phyloP scores from a whole-genome alignment of 2,888 invertebrate genomes.

The Colletes collaris region DNA sequence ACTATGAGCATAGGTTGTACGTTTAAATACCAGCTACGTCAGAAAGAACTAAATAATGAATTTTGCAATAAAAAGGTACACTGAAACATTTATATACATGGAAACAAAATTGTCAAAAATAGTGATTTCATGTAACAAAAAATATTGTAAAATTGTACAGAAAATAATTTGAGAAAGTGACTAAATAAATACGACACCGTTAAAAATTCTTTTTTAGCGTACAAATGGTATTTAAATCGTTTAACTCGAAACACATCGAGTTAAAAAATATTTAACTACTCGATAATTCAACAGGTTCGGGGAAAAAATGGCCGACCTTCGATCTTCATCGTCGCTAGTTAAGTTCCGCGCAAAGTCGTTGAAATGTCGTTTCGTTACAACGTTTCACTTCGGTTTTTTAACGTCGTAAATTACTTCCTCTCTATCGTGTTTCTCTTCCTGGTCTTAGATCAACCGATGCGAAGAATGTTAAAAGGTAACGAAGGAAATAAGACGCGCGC shows the following conservation, averaged over 20 bases:
- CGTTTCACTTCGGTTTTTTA: conserved; percentile 21
- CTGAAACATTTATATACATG: too few species aligned
- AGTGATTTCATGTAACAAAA: too few species aligned
- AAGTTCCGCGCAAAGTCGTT: background rate
- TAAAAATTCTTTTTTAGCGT: too few species aligned
- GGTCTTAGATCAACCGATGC: conserved; percentile 19
- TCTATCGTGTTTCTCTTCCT: conserved; percentile 31
- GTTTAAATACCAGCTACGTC: too few species aligned
- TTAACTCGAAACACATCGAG: background rate
- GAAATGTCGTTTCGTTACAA: conserved; percentile 9
- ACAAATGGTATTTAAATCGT: too few species aligned
- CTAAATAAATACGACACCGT: too few species aligned
- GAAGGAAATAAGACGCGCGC: conserved; percentile 6
- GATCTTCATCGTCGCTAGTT: conserved; percentile 1
- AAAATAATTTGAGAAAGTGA: too few species aligned
- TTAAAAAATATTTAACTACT: background rate
- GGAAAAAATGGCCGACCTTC: conserved; percentile 5
- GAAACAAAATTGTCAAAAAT: too few species aligned
- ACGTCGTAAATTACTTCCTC: conserved; percentile 34
- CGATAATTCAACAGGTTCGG: background rate
- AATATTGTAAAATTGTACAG: too few species aligned
- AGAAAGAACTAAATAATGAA: too few species aligned
- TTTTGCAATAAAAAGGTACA: too few species aligned
- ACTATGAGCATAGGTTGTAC: too few species aligned
- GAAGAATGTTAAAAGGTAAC: conserved; percentile 14